phyloP scores from a whole-genome alignment of 2,888 invertebrate genomes.

The Erebia epiphron region DNA sequence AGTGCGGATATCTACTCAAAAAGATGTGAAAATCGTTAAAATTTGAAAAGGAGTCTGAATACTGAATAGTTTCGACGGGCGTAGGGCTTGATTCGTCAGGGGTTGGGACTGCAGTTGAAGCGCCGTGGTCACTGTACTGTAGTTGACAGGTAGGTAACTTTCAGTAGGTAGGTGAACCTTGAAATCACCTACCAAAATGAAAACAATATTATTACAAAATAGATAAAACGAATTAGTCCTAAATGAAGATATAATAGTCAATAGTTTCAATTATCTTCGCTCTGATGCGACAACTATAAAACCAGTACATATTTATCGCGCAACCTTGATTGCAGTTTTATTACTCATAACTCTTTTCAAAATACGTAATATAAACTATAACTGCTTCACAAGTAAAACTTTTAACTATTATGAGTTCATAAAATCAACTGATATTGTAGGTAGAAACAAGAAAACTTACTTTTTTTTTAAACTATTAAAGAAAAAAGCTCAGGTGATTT shows the following conservation, averaged over 20 bases:
- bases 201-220: background rate
- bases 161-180: too few species aligned
- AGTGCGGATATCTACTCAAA: too few species aligned
- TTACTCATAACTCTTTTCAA: slow-evolving; percentile 18
- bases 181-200: too few species aligned
- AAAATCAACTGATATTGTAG: slow-evolving; percentile 4
- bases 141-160: too few species aligned
- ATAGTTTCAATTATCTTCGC: background rate
- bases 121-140: too few species aligned
- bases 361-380: slow-evolving; percentile 24
- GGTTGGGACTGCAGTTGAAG: too few species aligned
- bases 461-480: too few species aligned
- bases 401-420: slow-evolving; percentile 20
- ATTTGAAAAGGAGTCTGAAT: too few species aligned
- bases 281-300: slow-evolving; percentile 10
- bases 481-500: too few species aligned
- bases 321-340: slow-evolving; percentile 23
- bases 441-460: slow-evolving; percentile 1
- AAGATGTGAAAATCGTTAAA: too few species aligned
- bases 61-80: too few species aligned
- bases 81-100: too few species aligned
- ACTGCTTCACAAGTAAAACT: slow-evolving; percentile 19
- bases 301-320: slow-evolving; percentile 1
- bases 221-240: background rate
- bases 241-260: background rate